Base-by-base conservation (phyloP, 2,797 vertebrate species). In the Acanthopagrus latus region DNA sequence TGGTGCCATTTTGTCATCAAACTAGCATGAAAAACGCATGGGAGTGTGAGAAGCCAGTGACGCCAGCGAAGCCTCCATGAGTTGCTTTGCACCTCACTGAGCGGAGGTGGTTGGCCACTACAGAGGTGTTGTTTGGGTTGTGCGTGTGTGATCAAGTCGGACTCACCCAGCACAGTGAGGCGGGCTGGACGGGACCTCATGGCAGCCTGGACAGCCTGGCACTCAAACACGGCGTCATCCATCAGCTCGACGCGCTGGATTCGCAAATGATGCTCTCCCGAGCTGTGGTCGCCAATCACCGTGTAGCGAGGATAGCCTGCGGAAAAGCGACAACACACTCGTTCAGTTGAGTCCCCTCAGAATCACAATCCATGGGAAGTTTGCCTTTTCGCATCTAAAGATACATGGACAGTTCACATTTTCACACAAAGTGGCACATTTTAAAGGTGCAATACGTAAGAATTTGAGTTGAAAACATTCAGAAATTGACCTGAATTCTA, bases 301-400 rank as follows among this genome's bases (percentile, higher is more conserved):
- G 98, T 95, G 83, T 99, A 99, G 64, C 98, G 97, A 0, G 98
- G 98, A 41, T 99, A 99, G 74, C 98, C 98, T 99, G 94, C n/a
- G 7, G 33, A 33, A 33, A 33, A 85, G 76, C 3, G 47, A 69
- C 46, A 85, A 89, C 74, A 82, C 47, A 82, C 74, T 81, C 44
- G 71, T 64, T 83, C 59, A 18, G 64, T 74, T 80, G 69, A 71
- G 71, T 67, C 66, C 78, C 68, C 23, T 77, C 33, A 69, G 77
- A 82, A 48, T 68, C 21, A 14, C 57, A 78, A 33, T 33, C 29
- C 29, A 7, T 7, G 29, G 29, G 29, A 7, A 33, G 33, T 33
- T 33, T 33, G 33, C 6, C 33, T 33, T 8, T 33, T 33, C 7
- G 1, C 33, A 7, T 33, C 1, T 33, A 6, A 33, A 33, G 8